Evolutionary conservation across 2,797 vertebrate genomes (phyloP), one percentile per base, ranked within the genome.

Genomic region (Pteropus rufus): DNA sequence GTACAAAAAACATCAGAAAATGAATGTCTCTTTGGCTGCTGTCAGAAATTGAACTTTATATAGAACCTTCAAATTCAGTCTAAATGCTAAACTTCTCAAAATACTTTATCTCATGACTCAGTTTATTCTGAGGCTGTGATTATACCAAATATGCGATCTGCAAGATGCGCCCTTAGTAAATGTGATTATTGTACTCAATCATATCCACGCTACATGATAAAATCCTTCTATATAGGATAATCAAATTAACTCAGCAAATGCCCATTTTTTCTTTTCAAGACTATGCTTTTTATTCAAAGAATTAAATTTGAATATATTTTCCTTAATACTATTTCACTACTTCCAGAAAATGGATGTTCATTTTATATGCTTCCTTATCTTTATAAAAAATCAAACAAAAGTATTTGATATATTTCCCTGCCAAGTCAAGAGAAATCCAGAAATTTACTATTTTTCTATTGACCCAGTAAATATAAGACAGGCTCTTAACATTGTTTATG

Each of bases 401-500:
- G 6, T 56, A 9, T 60, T 97, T 96, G 62, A 18, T 18, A 88
- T 56, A 93, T 86, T 75, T 96, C 21, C 52, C 92, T 94, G 36
- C 44, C 95, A 91, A 93, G 16, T 83, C 39, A 44, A 93, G 9
- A 93, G 19, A 97, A 73, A 12, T 96, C 29, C 15, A 3, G 16
- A 91, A 92, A 96, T 93, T 76, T 62, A 81, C 24, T 77, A 80
- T 26, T 21, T 81, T 98, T 97, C 36, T 29, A 95, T 10, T 97
- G 91, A 97, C 29, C 29, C 64, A 98, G 41, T 52, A 97, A 92
- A 75, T 39, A n/a, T 93, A 94, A 96, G 91, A 94, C 11, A 93
- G 77, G 60, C 70, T 94, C 80, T 93, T 97, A 95, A 94, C 70
- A 79, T 65, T 76, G 60, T 96, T 98, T 95, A 80, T 94, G 58